Percentiles rank a stretch among this genome's conserved stretches.
These are phyloP conservation scores for Octodon degus DNA, from an alignment of 2,113 vertebrate species.

Conservation along the genomic window DNA sequence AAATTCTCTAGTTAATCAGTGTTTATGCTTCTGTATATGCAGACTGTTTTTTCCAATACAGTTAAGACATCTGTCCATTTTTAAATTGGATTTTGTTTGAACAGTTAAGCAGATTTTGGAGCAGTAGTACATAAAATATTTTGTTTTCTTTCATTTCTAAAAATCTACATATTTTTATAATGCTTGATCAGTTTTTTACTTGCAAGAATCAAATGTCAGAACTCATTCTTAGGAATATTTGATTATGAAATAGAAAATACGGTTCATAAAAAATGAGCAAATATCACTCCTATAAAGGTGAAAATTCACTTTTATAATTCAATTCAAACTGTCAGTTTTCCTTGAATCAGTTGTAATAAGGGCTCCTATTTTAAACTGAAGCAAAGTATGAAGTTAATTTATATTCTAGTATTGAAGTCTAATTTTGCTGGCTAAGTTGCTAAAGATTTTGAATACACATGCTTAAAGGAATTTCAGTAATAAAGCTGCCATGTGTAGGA, in stretches of 20 bases:
- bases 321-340: neutral
- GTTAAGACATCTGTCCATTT: conserved; percentile 38
- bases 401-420: conserved; percentile 4
- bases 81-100: conserved; percentile 51
- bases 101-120: conserved; percentile 37
- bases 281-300: neutral
- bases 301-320: conserved; percentile 48
- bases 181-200: neutral
- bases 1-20: conserved; percentile 35
- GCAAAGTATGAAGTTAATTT: conserved; percentile 59
- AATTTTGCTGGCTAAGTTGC: conserved; percentile 30
- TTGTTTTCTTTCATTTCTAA: conserved; percentile 47
- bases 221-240: neutral
- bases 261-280: neutral
- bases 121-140: neutral
- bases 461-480: neutral
- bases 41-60: neutral
- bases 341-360: neutral
- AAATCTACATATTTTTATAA: conserved; percentile 8
- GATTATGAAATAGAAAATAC: conserved; percentile 31
- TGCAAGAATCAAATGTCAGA: conserved; percentile 29
- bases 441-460: neutral
- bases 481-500: neutral
- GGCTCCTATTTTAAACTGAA: conserved; percentile 54
- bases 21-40: conserved; percentile 25